Conservation (phyloP, 2,797 vertebrate genomes). For the Sebastes miniatus region DNA sequence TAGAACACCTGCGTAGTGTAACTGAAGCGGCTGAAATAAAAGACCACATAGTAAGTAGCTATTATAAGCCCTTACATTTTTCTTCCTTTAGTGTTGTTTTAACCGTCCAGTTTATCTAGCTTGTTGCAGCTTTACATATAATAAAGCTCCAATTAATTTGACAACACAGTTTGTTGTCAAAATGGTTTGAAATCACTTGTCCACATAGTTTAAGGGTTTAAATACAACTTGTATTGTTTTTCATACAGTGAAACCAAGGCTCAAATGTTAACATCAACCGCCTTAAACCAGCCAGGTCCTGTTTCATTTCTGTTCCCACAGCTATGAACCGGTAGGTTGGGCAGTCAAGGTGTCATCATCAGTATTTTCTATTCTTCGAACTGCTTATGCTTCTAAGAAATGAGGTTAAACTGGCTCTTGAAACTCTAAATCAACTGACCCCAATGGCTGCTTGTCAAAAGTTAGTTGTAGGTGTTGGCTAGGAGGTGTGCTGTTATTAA, state of each 20-base stretch:
- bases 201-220: background rate
- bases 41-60: background rate
- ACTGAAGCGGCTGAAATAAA: too few relatives aligned
- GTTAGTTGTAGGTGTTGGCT: background rate
- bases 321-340: background rate
- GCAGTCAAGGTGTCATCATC: background rate
- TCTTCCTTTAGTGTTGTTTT: background rate
- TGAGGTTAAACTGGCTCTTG: constrained; percentile 11
- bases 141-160: background rate
- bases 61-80: background rate
- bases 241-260: background rate
- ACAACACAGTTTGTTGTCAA: background rate
- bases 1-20: too few relatives aligned
- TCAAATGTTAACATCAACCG: background rate
- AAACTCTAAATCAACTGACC: constrained; percentile 29
- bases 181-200: background rate
- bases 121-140: background rate
- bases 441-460: background rate
- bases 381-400: constrained; percentile 2
- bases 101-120: background rate
- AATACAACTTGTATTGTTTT: too few relatives aligned
- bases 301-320: background rate
- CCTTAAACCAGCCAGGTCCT: background rate
- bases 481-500: background rate
- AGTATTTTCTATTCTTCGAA: background rate